Evolutionary conservation across 2,113 vertebrate genomes (phyloP).

Genomic region (Aptenodytes forsteri): DNA sequence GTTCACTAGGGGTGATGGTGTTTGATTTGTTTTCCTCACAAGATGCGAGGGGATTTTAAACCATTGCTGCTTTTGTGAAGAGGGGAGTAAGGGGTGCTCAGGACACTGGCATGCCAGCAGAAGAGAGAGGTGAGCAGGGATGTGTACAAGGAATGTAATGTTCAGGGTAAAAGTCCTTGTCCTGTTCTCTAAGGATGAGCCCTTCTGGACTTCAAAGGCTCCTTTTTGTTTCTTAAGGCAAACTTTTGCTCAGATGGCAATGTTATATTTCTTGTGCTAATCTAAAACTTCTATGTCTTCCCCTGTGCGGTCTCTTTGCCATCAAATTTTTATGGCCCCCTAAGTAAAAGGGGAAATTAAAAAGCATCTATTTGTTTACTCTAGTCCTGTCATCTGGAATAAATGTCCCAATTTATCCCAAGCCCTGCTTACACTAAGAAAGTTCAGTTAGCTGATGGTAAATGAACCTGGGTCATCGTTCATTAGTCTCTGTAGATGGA

Average conservation of each 20-base stretch:
- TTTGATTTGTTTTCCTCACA: background rate
- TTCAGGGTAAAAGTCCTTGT: background rate
- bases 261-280: background rate
- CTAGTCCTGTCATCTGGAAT: slow-evolving; percentile 52
- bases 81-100: background rate
- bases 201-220: background rate
- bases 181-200: background rate
- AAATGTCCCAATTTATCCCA: slow-evolving; percentile 48
- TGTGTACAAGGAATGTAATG: background rate
- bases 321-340: background rate
- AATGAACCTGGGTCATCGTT: background rate
- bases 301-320: background rate
- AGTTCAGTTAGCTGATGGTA: slow-evolving; percentile 17
- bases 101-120: background rate
- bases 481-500: background rate
- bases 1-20: background rate
- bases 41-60: background rate
- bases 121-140: background rate
- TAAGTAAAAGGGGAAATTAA: slow-evolving; percentile 33
- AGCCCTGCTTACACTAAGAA: background rate
- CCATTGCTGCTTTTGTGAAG: background rate
- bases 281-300: background rate
- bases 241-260: background rate
- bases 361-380: slow-evolving; percentile 52
- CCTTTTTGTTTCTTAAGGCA: background rate